These are phyloP conservation scores for Hippocampus abdominalis DNA, from an alignment of 2,113 vertebrate genomes.

Conservation along the genomic window DNA sequence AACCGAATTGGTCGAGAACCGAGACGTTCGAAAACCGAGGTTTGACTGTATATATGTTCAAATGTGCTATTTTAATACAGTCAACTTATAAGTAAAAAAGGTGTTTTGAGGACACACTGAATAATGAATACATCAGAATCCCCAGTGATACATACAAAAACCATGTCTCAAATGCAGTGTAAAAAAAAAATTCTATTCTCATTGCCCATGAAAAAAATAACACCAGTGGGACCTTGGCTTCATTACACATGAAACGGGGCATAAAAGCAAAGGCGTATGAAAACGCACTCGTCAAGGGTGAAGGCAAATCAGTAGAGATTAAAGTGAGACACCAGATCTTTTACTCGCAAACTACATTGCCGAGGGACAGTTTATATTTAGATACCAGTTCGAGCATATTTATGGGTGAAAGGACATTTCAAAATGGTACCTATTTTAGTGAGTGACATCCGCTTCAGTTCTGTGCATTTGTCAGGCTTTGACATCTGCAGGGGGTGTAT, in stretches of 20 bases:
- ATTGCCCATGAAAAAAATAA: conserved; percentile 1
- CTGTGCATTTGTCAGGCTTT: neutral
- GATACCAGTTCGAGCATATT: conserved; percentile 29
- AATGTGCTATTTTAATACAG: neutral
- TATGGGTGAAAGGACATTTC: conserved; percentile 38
- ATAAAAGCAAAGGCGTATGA: conserved; percentile 5
- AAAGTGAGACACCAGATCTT: conserved; percentile 40
- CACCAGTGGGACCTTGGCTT: neutral
- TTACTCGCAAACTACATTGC: conserved; percentile 28
- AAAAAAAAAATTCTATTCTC: neutral
- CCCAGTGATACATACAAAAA: neutral
- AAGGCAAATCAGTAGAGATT: conserved; percentile 38
- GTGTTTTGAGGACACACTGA: neutral
- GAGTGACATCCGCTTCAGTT: conserved; percentile 35
- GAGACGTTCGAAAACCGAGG: too few relatives aligned
- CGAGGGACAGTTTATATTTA: conserved; percentile 49
- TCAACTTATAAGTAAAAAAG: neutral
- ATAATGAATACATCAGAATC: conserved; percentile 15
- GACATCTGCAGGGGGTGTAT: neutral
- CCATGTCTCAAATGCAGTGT: neutral
- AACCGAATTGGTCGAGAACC: too few relatives aligned
- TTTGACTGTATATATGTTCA: neutral
- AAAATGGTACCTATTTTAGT: conserved; percentile 22
- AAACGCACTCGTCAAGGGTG: conserved; percentile 24
- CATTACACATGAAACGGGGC: neutral